Evolutionary conservation across 2,888 invertebrate genomes (phyloP), one percentile per base, ranked within the genome.

Genomic region (Ectobius pallidus): DNA sequence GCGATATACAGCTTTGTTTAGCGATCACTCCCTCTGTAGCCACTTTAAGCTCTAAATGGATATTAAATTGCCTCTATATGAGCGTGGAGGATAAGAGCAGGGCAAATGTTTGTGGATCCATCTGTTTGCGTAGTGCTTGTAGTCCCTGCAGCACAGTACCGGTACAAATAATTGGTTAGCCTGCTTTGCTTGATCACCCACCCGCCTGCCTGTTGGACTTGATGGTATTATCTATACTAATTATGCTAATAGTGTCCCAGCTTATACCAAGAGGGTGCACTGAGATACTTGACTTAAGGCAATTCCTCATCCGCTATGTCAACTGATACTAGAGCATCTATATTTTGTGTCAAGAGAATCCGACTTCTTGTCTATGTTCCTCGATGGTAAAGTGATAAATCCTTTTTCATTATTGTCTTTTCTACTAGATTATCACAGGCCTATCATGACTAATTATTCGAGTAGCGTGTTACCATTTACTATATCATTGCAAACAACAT

Each of bases 41-140:
- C 58, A 49, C 69, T 69, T 52, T 52, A 42, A 69, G 32, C 44
- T 27, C 74, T 71, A 74, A 73, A 75, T 73, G 75, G 75, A 75
- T 75, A 75, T 75, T 75, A 73, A 75, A 75, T 75, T 73, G 75
- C 74, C 71, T 63, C 58, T 71, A 62, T 68, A 71, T 70, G 55
- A 70, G 68, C 65, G 71, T 46, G 61, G n/a, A 49, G 78, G 77
- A 78, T 78, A 77, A 82, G 82, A 80, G 82, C 80, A 80, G 75
- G 74, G 80, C 78, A 82, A 82, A 82, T 82, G 81, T 82, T 82
- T 81, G 79, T 30, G 63, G 18, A 34, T n/a, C 34, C n/a, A 44
- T 30, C 30, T 58, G 58, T 58, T 16, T 6, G 30, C 16, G 25
- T n/a, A n/a, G n/a, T n/a, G n/a, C n/a, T n/a, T n/a, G n/a, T 39